Base-by-base conservation (phyloP, 1,140 invertebrate species). In the Pseudomyrmex flavicornis region DNA sequence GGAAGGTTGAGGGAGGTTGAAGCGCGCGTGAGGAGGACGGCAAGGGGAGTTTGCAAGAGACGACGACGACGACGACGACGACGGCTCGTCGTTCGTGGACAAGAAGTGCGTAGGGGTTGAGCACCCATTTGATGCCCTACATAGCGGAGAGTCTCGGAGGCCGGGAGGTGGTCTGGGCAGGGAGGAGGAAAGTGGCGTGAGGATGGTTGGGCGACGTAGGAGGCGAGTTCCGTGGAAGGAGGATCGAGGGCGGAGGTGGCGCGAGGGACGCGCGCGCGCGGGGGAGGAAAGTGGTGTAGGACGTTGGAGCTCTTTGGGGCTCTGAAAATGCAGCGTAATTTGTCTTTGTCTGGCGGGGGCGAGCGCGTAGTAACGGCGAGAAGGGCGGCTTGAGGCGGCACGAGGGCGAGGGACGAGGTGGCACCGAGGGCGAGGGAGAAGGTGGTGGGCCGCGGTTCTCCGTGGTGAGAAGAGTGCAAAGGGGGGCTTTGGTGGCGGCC, bases 261-360 rank as follows among this genome's bases (percentile, higher is more conserved):
- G 75, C 17, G 62, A 52, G 87, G 58, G 65, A 83, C 5, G 80
- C 74, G 80, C 74, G 80, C 35, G 82, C n/a, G n/a, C 87, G 88
- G 85, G 87, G 82, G 79, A 85, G 84, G 90, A 77, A 79, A 87
- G 90, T 75, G 88, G 85, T 63, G 65, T 85, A 82, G 87, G 84
- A 70, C 85, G 88, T 85, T 85, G 82, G 86, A 88, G 91, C 88
- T 92, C 91, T 93, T 93, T 92, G 92, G 93, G 92, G 91, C 91
- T 93, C 92, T 92, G 93, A 94, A 93, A 94, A 94, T 93, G 93
- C 93, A 94, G 92, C 93, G 93, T 94, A 93, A 94, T 94, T 94
- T 94, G 93, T 94, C 93, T 94, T 94, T 94, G 93, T 94, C 93
- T 93, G 92, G 91, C 91, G 92, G 90, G 92, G 91, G 90, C 89